Conservation (phyloP, 2,888 invertebrate genomes). For the Lasioglossum leucozonium region DNA sequence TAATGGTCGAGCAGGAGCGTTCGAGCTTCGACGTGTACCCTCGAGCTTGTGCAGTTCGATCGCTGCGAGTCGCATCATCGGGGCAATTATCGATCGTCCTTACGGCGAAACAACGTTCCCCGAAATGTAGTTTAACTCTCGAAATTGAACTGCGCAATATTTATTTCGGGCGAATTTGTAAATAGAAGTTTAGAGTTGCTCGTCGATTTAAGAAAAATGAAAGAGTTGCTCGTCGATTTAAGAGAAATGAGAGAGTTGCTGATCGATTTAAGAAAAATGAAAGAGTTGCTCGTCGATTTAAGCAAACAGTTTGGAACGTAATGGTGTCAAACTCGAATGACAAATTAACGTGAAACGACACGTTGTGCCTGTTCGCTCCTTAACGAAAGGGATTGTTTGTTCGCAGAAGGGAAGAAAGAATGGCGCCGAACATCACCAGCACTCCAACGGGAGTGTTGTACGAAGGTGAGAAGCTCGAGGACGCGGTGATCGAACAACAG, state of each 20-base stretch:
- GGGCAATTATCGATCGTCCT: conserved; percentile 42
- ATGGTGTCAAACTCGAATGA: neutral
- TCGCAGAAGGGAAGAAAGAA: conserved; percentile 71
- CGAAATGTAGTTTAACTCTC: neutral
- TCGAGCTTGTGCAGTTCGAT: neutral
- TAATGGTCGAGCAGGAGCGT: neutral
- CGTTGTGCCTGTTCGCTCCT: neutral
- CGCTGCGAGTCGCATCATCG: conserved; percentile 22
- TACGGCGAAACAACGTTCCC: conserved; percentile 5
- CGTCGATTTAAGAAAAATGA: neutral
- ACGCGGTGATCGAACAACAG: conserved; percentile 8
- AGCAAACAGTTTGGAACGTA: neutral
- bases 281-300: neutral
- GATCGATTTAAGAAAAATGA: neutral
- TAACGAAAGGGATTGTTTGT: neutral
- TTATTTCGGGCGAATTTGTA: neutral
- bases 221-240: neutral
- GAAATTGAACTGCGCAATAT: neutral
- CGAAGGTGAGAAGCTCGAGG: conserved; percentile 78
- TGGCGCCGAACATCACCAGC: conserved; percentile 85
- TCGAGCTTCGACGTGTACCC: neutral
- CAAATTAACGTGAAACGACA: neutral
- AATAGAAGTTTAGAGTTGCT: neutral
- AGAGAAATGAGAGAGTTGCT: neutral
- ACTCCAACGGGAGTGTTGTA: conserved; percentile 83